phyloP scores from a whole-genome alignment of 2,797 vertebrate genomes.

The Phrynocephalus vlangalii region DNA sequence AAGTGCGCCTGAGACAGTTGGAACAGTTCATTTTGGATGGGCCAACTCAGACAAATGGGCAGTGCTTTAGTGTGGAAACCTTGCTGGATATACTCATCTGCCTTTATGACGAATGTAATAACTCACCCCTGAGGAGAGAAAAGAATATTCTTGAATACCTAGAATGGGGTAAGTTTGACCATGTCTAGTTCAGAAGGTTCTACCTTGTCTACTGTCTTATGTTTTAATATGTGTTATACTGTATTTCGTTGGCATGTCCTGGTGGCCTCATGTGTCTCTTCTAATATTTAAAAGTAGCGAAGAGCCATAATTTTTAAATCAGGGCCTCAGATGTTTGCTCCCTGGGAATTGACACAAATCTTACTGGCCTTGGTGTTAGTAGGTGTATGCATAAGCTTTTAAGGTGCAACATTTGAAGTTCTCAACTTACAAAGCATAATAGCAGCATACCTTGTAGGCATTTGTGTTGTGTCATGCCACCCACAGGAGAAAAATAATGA shows the following conservation, averaged over 20 bases:
- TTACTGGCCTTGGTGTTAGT: conserved; percentile 1
- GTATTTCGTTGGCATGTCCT: conserved; percentile 34
- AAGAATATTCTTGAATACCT: conserved; percentile 96
- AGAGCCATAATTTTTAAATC: conserved; percentile 33
- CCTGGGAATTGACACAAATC: background rate
- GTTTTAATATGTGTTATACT: conserved; percentile 45
- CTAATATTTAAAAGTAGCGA: conserved; percentile 12
- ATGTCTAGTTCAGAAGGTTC: background rate
- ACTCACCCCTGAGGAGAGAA: conserved; percentile 94
- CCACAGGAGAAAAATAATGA: background rate
- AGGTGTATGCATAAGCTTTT: conserved; percentile 4
- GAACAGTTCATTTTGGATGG: conserved; percentile 97
- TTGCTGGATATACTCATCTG: conserved; percentile 97
- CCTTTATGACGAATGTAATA: conserved; percentile 98
- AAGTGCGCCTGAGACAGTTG: conserved; percentile 98
- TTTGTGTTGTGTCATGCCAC: background rate
- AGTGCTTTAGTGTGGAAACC: conserved; percentile 94
- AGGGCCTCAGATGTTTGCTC: background rate
- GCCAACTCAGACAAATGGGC: conserved; percentile 88
- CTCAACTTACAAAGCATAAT: background rate
- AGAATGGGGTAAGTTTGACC: conserved; percentile 92
- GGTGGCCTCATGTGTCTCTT: conserved; percentile 18
- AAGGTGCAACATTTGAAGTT: conserved; percentile 7
- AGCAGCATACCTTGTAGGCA: background rate
- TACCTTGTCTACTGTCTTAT: conserved; percentile 67